Percentiles rank a stretch among this genome's conserved stretches.
These are phyloP conservation scores for Nycticryphes semicollaris DNA, from an alignment of 2,113 vertebrate genomes.

Conservation along the genomic window DNA sequence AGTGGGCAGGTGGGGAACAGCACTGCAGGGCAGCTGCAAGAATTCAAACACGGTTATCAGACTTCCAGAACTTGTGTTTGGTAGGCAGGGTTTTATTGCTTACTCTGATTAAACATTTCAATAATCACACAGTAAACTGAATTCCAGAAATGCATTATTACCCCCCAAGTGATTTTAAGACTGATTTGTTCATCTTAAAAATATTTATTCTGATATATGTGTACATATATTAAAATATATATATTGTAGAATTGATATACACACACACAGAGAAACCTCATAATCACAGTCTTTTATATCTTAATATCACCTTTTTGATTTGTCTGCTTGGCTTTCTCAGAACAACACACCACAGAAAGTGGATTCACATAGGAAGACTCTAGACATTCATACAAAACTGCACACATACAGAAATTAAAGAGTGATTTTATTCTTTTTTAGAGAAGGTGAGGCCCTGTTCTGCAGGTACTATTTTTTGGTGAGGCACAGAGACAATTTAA, in stretches of 20 bases:
- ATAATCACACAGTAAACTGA: neutral
- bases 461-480: neutral
- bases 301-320: neutral
- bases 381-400: neutral
- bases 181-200: neutral
- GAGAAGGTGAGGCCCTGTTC: neutral
- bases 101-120: neutral
- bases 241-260: neutral
- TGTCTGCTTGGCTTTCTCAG: neutral
- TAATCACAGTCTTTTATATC: neutral
- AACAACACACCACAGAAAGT: neutral
- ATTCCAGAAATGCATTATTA: neutral
- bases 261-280: neutral
- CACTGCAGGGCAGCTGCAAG: slow-evolving; percentile 61
- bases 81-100: neutral
- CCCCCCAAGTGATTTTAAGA: neutral
- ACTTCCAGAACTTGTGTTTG: neutral
- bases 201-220: neutral
- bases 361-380: neutral
- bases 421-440: neutral
- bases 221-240: neutral
- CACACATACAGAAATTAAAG: neutral
- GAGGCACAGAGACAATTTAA: neutral
- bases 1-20: slow-evolving; percentile 48
- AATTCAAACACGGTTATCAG: slow-evolving; percentile 14